Evolutionary conservation across 1,140 invertebrate genomes (phyloP), one percentile per base, ranked within the genome.

Genomic region (Heliconius melpomene): DNA sequence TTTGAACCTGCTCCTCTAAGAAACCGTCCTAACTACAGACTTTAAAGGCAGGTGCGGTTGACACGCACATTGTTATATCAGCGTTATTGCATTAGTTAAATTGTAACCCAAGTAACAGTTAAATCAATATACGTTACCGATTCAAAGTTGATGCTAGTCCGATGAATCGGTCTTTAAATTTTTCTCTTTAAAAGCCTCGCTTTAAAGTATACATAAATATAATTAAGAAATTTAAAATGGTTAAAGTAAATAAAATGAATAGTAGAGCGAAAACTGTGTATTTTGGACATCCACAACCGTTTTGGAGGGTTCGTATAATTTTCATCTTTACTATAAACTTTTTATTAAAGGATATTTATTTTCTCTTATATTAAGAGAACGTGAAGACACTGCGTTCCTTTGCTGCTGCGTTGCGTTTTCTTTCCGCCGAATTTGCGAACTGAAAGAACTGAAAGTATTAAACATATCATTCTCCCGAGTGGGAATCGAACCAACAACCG

Each of bases 241-340:
- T 79, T 13, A 81, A 83, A 66, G 74, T 81, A 16, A 84, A 75
- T 54, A 79, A 73, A 79, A 82, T 38, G 46, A 77, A 75, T 52
- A 32, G 82, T 54, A 82, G 74, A 60, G 50, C 66, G 26, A 80
- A 80, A 52, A 2, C 73, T 29, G 85, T 92, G 32, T 92, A 92
- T 81, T 92, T 90, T 78, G 92, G 92, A 72, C 92, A 93, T 86
- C 90, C 91, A 2, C 78, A 82, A 23, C 85, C 83, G 40, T 93
- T 93, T 85, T 93, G 92, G 92, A 85, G 81, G 82, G 92, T 93
- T 83, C 83, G 87, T 87, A 72, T 16, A 32, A 0, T 32, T 32
- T 11, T 40, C 38, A 40, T 40, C 38, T 46, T 46, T 46, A 5
- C 40, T 46, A 13, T 46, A 46, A 3, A 3, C 3, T 40, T 40